Evolutionary conservation across 2,113 vertebrate species (phyloP).

Genomic region (Nesogale talazaci): DNA sequence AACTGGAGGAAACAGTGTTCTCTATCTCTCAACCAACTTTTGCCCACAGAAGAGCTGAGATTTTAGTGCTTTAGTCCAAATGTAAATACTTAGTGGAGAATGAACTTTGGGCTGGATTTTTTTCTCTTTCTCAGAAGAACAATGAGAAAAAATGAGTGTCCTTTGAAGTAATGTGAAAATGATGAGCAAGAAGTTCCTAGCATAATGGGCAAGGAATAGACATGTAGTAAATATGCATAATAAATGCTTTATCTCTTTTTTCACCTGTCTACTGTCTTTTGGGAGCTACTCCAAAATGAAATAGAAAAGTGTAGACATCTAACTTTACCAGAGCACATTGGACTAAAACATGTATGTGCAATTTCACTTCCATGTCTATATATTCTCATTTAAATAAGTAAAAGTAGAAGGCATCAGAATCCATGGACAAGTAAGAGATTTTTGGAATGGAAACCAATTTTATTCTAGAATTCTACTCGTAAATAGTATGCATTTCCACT

Average conservation of each 20-base stretch:
- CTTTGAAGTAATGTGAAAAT: not conserved
- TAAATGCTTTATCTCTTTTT: not conserved
- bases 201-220: not conserved
- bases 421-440: not conserved
- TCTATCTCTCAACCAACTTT: too few species aligned
- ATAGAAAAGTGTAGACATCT: not conserved
- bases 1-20: too few species aligned
- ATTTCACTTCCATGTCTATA: not conserved
- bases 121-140: not conserved
- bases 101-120: too few species aligned
- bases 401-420: not conserved
- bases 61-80: too few species aligned
- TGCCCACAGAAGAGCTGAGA: too few species aligned
- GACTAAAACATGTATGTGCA: not conserved
- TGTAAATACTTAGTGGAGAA: too few species aligned
- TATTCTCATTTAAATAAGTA: not conserved
- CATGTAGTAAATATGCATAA: not conserved
- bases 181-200: not conserved
- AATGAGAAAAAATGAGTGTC: too few species aligned
- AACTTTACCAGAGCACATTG: not conserved
- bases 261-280: not conserved
- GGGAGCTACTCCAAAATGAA: not conserved
- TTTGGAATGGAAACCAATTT: not conserved
- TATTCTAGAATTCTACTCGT: constrained; percentile 29
- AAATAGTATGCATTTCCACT: not conserved